Percentiles rank a stretch among this genome's conserved stretches.
Conservation (phyloP, 2,797 vertebrate species). For the Ptychobarbus kaznakovi region DNA sequence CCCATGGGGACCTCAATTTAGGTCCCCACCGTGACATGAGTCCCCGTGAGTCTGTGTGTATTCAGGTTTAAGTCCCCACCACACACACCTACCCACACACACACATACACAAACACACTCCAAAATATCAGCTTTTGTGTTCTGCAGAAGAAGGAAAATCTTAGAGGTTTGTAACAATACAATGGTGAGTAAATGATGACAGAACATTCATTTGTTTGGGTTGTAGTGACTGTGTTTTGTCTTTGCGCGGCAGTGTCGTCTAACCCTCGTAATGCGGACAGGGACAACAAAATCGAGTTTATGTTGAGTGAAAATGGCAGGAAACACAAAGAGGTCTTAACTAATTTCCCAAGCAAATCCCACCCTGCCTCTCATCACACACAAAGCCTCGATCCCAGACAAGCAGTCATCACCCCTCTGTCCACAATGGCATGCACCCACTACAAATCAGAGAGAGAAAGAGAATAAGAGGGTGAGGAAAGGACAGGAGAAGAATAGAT, state of each 20-base stretch:
- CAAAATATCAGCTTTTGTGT: slow-evolving; percentile 6
- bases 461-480: slow-evolving; percentile 15
- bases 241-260: not conserved
- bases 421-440: slow-evolving; percentile 30
- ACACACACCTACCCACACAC: no score
- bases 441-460: slow-evolving; percentile 31
- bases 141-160: not conserved
- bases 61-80: no score
- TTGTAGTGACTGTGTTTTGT: not conserved
- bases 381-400: slow-evolving; percentile 17
- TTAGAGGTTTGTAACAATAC: not conserved
- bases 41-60: no score
- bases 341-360: slow-evolving; percentile 41
- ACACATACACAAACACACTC: not conserved
- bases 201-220: not conserved
- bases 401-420: slow-evolving; percentile 37
- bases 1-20: no score
- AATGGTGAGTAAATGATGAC: slow-evolving; percentile 5
- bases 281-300: slow-evolving; percentile 8
- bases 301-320: slow-evolving; percentile 23
- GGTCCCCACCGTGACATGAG: no score
- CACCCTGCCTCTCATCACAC: slow-evolving; percentile 17
- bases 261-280: not conserved
- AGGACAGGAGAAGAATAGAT: slow-evolving; percentile 24
- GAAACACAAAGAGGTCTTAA: slow-evolving; percentile 33